Evolutionary conservation across 1,140 invertebrate species (phyloP), one percentile per base, ranked within the genome.

Genomic region (Cydia strobilella): DNA sequence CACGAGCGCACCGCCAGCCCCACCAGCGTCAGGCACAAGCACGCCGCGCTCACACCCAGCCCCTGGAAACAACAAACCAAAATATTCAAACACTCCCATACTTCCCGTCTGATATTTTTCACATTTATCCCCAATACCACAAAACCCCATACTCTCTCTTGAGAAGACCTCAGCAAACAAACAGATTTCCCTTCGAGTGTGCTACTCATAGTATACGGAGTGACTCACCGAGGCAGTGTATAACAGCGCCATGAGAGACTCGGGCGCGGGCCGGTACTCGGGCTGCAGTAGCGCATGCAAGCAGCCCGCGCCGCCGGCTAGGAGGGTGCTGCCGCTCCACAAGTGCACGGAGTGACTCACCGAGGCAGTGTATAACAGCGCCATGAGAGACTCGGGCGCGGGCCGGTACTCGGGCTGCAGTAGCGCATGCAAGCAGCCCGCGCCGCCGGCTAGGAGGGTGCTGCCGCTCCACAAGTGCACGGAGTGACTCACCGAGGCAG

Each of bases 311-410:
- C 79, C 86, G 76, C 89, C 89, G 63, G 62, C 74, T 45, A 39
- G 13, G 83, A 88, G 82, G 82, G 86, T 80, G 54, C 74, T 72
- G 18, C 77, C 82, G 76, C 84, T 87, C 86, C 88, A 88, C 63
- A n/a, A 25, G 6, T 6, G 6, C 6, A 6, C 31, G 31, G 31
- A 31, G 5, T 31, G 31, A 31, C 82, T 78, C 18, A 84, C 86
- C 23, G 80, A 75, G 45, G 83, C 85, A n/a, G 83, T 73, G 73
- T 73, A 75, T 18, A 86, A 80, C 75, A 79, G 77, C 27, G 48
- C 54, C 23, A 74, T 62, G 62, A 81, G 51, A 45, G 48, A 79
- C 48, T n/a, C 48, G 54, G 82, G 81, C 79, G 81, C 76, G 39
- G 63, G 45, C n/a, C 74, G 76, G 79, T 84, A 83, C 73, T 82